Percentiles rank a stretch among this genome's conserved stretches.
These are phyloP conservation scores for Anadara kagoshimensis DNA, from an alignment of 1,140 invertebrate species.

Conservation along the genomic window DNA sequence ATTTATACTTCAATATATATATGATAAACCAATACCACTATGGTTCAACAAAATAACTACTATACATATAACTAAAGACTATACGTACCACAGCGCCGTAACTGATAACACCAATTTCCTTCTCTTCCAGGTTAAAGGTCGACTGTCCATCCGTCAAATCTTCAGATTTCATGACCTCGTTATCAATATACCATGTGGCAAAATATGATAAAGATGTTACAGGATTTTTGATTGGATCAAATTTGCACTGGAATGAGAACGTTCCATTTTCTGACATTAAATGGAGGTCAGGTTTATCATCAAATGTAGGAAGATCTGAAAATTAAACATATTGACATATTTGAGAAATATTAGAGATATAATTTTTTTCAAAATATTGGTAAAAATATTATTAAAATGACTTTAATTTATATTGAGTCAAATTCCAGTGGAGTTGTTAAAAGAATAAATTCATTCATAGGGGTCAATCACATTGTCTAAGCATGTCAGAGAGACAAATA, in stretches of 20 bases:
- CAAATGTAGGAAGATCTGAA: constrained; percentile 25
- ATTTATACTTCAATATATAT: too few relatives aligned
- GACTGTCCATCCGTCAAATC: constrained; percentile 10
- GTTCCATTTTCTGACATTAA: neutral
- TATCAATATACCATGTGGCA: constrained; percentile 43
- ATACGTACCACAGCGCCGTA: constrained; percentile 24
- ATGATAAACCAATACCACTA: neutral
- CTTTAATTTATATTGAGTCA: neutral
- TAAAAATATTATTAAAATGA: too few relatives aligned
- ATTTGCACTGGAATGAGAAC: constrained; percentile 42
- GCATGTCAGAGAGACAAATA: too few relatives aligned
- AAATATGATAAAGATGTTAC: constrained; percentile 3
- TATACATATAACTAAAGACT: neutral
- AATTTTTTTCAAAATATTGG: too few relatives aligned
- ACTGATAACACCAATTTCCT: constrained; percentile 8
- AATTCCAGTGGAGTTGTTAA: too few relatives aligned
- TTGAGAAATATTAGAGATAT: too few relatives aligned
- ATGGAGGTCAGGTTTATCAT: constrained; percentile 15
- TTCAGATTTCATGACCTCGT: constrained; percentile 2
- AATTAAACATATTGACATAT: neutral
- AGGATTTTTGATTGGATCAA: constrained; percentile 24
- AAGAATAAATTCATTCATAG: too few relatives aligned
- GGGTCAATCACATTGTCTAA: too few relatives aligned
- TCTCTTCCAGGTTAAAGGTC: neutral
- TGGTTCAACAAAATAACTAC: neutral